Percentiles rank a stretch among this genome's conserved stretches.
Evolutionary conservation across 2,888 invertebrate genomes (phyloP).

Genomic region (Empis livida): DNA sequence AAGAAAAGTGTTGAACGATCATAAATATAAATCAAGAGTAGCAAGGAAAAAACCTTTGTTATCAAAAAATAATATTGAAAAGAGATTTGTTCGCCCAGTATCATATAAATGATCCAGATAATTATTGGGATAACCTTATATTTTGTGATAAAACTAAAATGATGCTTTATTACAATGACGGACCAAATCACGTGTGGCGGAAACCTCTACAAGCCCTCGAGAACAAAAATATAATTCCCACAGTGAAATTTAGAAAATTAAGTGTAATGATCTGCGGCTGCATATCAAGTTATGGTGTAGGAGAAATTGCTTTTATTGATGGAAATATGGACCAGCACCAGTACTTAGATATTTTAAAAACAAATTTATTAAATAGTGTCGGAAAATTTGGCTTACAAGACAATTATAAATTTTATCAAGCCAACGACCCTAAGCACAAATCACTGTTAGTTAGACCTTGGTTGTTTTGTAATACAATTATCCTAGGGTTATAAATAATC

Average conservation of each 20-base stretch:
- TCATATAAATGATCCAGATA: constrained; percentile 4
- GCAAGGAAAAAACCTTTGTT: constrained; percentile 2
- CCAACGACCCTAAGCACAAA: constrained; percentile 5
- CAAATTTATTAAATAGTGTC: constrained; percentile 2
- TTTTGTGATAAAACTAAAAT: constrained; percentile 11
- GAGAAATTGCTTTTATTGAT: constrained; percentile 9
- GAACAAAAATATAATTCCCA: constrained; percentile 8
- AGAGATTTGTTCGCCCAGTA: constrained; percentile 1
- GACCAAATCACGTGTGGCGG: constrained; percentile 10
- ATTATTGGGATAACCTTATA: constrained; percentile 11
- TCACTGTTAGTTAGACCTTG: background rate
- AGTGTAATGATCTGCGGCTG: constrained; percentile 12
- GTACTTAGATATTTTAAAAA: constrained; percentile 1
- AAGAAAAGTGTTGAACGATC: too few species aligned
- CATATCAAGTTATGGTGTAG: constrained; percentile 9
- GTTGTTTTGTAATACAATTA: constrained; percentile 3
- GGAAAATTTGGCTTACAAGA: constrained; percentile 2
- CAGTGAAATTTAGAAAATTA: constrained; percentile 12
- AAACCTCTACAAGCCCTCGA: constrained; percentile 8
- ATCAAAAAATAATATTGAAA: constrained; percentile 4
- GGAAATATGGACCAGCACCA: background rate
- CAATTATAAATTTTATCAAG: constrained; percentile 1
- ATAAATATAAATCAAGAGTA: too few species aligned
- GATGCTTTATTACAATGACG: constrained; percentile 12
- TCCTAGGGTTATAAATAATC: constrained; percentile 1